Percentiles rank a stretch among this genome's conserved stretches.
Evolutionary conservation across 2,888 invertebrate species (phyloP).

Genomic region (Tetragnatha montana): DNA sequence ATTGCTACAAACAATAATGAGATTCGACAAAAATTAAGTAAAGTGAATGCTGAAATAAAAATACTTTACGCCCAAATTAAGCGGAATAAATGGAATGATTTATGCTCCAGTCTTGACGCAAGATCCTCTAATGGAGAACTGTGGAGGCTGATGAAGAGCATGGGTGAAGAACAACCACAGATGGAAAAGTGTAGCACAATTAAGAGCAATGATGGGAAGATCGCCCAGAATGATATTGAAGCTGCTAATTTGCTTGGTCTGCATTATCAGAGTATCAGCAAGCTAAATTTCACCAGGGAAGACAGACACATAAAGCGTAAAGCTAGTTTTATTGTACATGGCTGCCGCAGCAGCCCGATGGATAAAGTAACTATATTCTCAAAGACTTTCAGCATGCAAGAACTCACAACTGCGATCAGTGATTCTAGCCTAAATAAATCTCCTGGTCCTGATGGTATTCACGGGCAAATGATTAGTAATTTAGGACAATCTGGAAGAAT

Average conservation of each 20-base stretch:
- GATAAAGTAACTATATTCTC: background rate
- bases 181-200: slow-evolving; percentile 7
- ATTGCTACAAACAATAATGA: no score
- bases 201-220: background rate
- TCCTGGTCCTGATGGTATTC: no score
- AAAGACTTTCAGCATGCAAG: background rate
- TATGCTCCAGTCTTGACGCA: slow-evolving; percentile 27
- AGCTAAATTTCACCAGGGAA: background rate
- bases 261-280: slow-evolving; percentile 12
- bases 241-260: background rate
- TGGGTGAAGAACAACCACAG: slow-evolving; percentile 2
- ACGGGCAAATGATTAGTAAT: no score
- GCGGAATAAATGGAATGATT: slow-evolving; percentile 18
- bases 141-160: slow-evolving; percentile 6
- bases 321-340: background rate
- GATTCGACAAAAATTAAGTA: no score
- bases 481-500: no score
- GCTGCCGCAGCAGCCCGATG: background rate
- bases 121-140: slow-evolving; percentile 30
- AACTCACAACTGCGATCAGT: no score
- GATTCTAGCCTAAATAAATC: no score
- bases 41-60: slow-evolving; percentile 20
- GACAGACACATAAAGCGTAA: background rate
- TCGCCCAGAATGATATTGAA: background rate
- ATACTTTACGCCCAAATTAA: slow-evolving; percentile 14